Percentiles rank a stretch among this genome's conserved stretches.
Evolutionary conservation across 2,797 vertebrate species (phyloP).

Genomic region (Scolopax rusticola): DNA sequence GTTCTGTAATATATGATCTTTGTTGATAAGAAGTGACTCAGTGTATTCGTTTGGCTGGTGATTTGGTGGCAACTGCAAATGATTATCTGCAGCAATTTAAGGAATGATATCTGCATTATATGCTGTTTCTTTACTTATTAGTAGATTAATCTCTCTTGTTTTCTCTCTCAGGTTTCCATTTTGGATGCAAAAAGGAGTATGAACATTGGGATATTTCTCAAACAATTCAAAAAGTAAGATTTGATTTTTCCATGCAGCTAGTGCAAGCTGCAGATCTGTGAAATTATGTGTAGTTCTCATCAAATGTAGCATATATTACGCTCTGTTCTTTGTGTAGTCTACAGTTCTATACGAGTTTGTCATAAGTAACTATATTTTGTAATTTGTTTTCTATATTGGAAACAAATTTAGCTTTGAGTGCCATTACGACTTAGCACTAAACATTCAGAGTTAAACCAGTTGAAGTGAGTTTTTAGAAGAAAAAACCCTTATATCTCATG

Average conservation of each 20-base stretch:
- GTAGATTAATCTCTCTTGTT: conserved; percentile 21
- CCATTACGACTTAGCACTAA: neutral
- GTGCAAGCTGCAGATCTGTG: neutral
- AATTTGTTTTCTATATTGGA: neutral
- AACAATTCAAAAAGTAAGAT: conserved; percentile 98
- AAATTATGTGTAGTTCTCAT: neutral
- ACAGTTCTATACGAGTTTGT: neutral
- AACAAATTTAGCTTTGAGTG: neutral
- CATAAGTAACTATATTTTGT: neutral
- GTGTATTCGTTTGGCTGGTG: neutral
- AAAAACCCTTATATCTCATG: neutral
- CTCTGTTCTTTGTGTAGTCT: neutral
- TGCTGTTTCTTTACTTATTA: neutral
- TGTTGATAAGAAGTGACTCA: neutral
- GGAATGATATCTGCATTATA: neutral
- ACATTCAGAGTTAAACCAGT: neutral
- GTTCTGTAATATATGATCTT: neutral
- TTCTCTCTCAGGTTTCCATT: conserved; percentile 87
- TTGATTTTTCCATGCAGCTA: neutral
- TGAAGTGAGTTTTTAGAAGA: neutral
- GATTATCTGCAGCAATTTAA: neutral
- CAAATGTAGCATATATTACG: neutral
- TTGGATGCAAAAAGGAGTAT: conserved; percentile 97
- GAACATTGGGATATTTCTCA: conserved; percentile 98
- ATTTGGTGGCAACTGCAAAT: neutral